These are phyloP conservation scores for Camelus dromedarius DNA, from an alignment of 2,113 vertebrate genomes.

Conservation along the genomic window DNA sequence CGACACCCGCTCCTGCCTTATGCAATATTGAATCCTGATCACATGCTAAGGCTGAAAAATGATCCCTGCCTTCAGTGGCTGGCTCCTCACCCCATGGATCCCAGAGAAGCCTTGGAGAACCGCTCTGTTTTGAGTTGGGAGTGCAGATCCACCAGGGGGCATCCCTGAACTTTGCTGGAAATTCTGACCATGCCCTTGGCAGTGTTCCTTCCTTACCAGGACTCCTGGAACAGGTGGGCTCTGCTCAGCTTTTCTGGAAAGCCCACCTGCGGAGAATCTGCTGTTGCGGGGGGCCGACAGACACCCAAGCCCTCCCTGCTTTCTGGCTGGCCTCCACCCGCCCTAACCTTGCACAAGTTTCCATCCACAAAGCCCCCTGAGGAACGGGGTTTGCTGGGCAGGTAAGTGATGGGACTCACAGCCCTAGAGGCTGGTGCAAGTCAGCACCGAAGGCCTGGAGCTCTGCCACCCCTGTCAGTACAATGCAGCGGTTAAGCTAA, in stretches of 20 bases:
- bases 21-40: neutral
- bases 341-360: neutral
- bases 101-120: neutral
- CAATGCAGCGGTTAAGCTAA: neutral
- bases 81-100: accelerated
- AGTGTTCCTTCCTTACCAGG: neutral
- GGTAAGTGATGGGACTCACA: neutral
- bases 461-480: neutral
- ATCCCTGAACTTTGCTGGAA: slow-evolving; percentile 72
- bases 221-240: neutral
- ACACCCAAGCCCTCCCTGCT: accelerated
- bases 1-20: neutral
- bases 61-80: neutral
- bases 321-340: neutral
- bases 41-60: neutral
- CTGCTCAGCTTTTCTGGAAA: neutral
- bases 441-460: neutral
- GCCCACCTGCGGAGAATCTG: neutral
- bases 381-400: neutral
- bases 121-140: neutral
- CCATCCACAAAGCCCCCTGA: neutral
- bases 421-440: too few relatives aligned
- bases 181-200: neutral
- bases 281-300: neutral
- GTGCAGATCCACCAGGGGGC: slow-evolving; percentile 85